A percentile compares a stretch with the other conserved stretches of the same genome.
phyloP scores from a whole-genome alignment of 2,113 vertebrate genomes.

The Agelaius tricolor region DNA sequence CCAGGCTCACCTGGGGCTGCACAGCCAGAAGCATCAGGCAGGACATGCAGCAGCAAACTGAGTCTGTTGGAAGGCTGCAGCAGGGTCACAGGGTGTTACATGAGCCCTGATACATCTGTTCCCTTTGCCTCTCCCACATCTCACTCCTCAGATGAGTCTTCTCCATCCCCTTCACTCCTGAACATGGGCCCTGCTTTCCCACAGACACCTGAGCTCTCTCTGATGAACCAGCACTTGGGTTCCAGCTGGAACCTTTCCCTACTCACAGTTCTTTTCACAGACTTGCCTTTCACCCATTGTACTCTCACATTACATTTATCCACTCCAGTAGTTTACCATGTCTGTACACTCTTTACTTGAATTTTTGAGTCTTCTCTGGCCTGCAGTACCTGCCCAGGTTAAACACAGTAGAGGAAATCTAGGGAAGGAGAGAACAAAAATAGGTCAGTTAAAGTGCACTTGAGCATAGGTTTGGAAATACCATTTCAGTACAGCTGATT shows the following conservation, averaged over 20 bases:
- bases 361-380: neutral
- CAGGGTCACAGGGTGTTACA: neutral
- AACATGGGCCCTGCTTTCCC: neutral
- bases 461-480: neutral
- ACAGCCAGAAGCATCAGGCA: neutral
- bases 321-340: neutral
- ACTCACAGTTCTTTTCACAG: neutral
- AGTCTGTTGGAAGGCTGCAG: neutral
- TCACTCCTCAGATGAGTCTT: neutral
- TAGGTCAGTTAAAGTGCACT: neutral
- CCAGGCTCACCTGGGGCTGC: neutral
- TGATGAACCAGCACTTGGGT: fast-evolving
- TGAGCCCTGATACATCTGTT: neutral
- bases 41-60: neutral
- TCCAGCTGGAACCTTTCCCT: neutral
- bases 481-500: neutral
- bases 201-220: neutral
- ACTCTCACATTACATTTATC: neutral
- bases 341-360: neutral
- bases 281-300: neutral
- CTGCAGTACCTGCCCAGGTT: neutral
- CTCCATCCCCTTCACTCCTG: neutral
- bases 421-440: neutral
- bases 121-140: neutral
- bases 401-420: neutral